A percentile compares a stretch with the other conserved stretches of the same genome.
Conservation (phyloP, 2,797 vertebrate species). For the Moxostoma hubbsi region DNA sequence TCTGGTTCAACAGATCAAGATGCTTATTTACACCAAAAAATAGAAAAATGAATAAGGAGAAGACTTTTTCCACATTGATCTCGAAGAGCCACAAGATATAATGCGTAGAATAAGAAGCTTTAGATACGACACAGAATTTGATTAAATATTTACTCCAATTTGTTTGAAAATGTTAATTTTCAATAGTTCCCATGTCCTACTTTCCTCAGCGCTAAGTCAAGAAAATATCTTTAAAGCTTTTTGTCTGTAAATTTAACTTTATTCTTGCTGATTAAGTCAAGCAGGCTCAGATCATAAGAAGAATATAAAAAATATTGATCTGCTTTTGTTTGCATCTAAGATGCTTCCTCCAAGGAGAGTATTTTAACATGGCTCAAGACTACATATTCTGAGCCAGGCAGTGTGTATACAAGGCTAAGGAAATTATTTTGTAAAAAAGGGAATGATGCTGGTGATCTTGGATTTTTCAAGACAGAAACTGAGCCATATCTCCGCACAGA, state of each 20-base stretch:
- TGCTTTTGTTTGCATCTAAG: constrained; percentile 62
- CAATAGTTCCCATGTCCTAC: not conserved
- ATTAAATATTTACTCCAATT: constrained; percentile 37
- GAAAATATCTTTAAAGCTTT: not conserved
- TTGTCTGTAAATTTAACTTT: constrained; percentile 26
- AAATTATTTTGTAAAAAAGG: constrained; percentile 65
- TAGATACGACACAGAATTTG: not conserved
- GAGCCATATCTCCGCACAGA: constrained; percentile 60
- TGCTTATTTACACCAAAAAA: constrained; percentile 66
- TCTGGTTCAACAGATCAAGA: constrained; percentile 72
- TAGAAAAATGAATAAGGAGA: constrained; percentile 53
- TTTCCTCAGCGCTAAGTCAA: not conserved
- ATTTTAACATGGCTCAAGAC: constrained; percentile 50
- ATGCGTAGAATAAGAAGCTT: constrained; percentile 9
- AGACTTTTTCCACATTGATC: constrained; percentile 37
- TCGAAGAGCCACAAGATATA: constrained; percentile 29
- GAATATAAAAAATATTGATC: constrained; percentile 45
- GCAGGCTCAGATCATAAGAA: constrained; percentile 42
- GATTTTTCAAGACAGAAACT: constrained; percentile 60
- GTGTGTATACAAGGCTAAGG: constrained; percentile 35
- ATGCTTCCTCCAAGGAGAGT: constrained; percentile 59
- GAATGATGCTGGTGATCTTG: constrained; percentile 66
- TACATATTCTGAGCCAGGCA: constrained; percentile 57
- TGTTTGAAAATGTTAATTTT: constrained; percentile 16
- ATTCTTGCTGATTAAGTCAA: constrained; percentile 45